Conservation (phyloP, 2,113 vertebrate genomes). For the Ancistrus triradiatus region DNA sequence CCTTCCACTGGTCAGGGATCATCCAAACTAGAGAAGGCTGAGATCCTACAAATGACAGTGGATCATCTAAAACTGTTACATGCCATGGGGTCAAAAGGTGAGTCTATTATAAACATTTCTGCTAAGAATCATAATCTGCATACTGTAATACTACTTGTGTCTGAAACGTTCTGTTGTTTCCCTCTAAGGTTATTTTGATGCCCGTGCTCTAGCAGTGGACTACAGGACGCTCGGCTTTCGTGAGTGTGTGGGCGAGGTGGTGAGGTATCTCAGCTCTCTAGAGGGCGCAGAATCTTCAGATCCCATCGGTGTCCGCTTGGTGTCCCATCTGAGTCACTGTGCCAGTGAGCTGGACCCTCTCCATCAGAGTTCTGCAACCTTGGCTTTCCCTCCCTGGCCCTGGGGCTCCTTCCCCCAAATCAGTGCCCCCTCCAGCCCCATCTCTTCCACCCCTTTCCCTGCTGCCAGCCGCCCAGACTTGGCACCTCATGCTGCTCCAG, state of each 20-base stretch:
- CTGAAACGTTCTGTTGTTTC: conserved; percentile 11
- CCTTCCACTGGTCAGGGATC: conserved; percentile 72
- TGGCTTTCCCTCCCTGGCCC: conserved; percentile 79
- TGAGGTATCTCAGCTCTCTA: conserved; percentile 83
- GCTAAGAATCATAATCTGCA: background rate
- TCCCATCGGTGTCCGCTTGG: conserved; percentile 82
- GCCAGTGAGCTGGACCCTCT: conserved; percentile 86
- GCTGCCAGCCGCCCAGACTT: conserved; percentile 67
- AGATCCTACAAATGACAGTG: conserved; percentile 95
- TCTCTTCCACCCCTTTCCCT: conserved; percentile 63
- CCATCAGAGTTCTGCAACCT: conserved; percentile 59
- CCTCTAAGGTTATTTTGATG: conserved; percentile 83
- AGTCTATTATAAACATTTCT: background rate
- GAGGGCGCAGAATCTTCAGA: conserved; percentile 78
- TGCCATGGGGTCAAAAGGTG: conserved; percentile 86
- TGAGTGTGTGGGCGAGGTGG: conserved; percentile 89
- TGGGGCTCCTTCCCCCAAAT: conserved; percentile 82
- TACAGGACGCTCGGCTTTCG: conserved; percentile 92
- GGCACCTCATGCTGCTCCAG: conserved; percentile 56
- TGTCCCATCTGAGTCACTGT: conserved; percentile 89
- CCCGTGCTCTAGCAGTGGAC: conserved; percentile 83
- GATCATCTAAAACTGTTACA: conserved; percentile 93
- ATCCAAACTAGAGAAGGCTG: conserved; percentile 91
- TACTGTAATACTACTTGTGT: background rate
- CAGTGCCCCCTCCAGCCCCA: conserved; percentile 48